Evolutionary conservation across 2,113 vertebrate species (phyloP).

Genomic region (Megaptera novaeangliae): DNA sequence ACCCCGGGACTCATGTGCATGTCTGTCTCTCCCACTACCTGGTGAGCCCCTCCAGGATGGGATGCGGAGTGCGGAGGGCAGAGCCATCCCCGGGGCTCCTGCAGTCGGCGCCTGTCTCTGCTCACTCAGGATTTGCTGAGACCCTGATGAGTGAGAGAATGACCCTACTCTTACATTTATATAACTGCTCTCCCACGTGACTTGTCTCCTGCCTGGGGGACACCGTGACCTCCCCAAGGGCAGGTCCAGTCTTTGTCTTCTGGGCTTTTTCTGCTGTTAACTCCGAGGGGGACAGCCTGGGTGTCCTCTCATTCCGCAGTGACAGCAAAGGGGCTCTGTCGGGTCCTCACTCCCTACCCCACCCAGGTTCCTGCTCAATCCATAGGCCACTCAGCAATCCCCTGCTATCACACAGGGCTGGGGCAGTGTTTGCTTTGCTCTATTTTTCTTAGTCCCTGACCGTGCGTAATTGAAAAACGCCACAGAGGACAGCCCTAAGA

Average conservation of each 20-base stretch:
- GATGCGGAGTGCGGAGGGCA: background rate
- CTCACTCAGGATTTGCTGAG: background rate
- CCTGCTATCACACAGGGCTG: background rate
- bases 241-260: background rate
- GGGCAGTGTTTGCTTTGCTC: background rate
- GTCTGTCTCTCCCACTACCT: background rate
- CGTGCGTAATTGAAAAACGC: background rate
- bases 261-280: background rate
- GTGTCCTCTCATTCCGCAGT: background rate
- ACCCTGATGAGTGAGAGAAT: background rate
- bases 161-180: background rate
- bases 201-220: background rate
- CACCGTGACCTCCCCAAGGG: background rate
- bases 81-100: too few species aligned
- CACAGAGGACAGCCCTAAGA: background rate
- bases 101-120: background rate
- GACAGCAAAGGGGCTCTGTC: background rate
- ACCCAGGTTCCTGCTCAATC: background rate
- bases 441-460: constrained; percentile 4
- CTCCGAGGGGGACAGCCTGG: background rate
- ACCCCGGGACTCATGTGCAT: too few species aligned
- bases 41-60: background rate
- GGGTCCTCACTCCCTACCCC: background rate
- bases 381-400: background rate
- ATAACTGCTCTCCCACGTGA: background rate